Base-by-base conservation (phyloP, 2,113 vertebrate species). In the Carollia perspicillata region DNA sequence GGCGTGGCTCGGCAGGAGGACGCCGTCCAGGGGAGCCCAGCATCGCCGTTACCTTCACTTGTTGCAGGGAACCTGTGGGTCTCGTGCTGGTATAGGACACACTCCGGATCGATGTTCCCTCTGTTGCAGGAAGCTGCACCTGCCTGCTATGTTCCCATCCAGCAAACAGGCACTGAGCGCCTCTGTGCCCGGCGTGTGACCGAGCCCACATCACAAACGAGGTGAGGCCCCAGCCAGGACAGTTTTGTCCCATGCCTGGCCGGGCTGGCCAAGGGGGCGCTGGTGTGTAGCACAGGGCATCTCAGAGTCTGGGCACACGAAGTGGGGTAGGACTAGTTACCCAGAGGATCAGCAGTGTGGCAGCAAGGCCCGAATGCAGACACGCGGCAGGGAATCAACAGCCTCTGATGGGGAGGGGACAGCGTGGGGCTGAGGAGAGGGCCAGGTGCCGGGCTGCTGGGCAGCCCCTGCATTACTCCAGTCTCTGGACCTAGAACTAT, bases 1-100 rank as follows among this genome's bases (percentile, higher is more conserved):
- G 44, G 35, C 2, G 0, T 22, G 55, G 80, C 28, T 60, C 12
- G 3, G n/a, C 0, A 8, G 44, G 13, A 63, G 55, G 42, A 9
- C 0, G 1, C n/a, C 1, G 42, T 42, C 37, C 78, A 7, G 0
- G 0, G 77, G 5, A 12, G 37, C 37, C 1, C 12, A 22, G n/a
- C 18, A 10, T 6, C 3, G 4, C n/a, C 8, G 18, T 26, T 26
- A 7, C 3, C 49, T 33, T 37, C 74, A n/a, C 28, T 37, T 2
- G 2, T 0, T 40, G 30, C 0, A 2, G 22, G 0, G 16, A 33
- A 28, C 37, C 17, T 8, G 26, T n/a, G 42, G 3, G 40, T 6
- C 26, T 22, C 33, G 0, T 8, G 35, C 58, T 3, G n/a, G 74
- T 44, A 26, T 2, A 47, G 60, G 16, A 28, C 44, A 11, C 16